Percentiles rank a stretch among this genome's conserved stretches.
These are phyloP conservation scores for Sarcoramphus papa DNA, from an alignment of 2,797 vertebrate genomes.

Conservation along the genomic window DNA sequence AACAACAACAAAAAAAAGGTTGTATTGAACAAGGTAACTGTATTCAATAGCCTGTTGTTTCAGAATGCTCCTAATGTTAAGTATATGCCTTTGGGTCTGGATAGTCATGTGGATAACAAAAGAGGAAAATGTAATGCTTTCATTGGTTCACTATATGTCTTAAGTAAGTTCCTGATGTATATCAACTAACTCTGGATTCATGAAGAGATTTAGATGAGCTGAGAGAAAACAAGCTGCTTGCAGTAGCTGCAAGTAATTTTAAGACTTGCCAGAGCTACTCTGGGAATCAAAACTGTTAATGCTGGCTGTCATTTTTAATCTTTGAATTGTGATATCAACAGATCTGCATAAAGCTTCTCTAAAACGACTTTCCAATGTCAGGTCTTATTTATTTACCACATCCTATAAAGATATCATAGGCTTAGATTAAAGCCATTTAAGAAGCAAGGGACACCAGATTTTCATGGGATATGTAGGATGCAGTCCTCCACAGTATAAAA, in stretches of 20 bases:
- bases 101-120: background rate
- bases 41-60: background rate
- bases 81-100: background rate
- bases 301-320: background rate
- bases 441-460: background rate
- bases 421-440: background rate
- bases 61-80: background rate
- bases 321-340: background rate
- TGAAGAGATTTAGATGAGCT: background rate
- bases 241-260: background rate
- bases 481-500: background rate
- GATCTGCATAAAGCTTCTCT: background rate
- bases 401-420: background rate
- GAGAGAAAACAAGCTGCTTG: background rate
- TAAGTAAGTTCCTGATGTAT: background rate
- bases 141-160: background rate
- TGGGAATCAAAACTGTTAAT: background rate
- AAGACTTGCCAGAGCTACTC: background rate
- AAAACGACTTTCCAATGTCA: background rate
- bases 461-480: background rate
- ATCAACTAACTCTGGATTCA: background rate
- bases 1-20: background rate
- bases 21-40: background rate
- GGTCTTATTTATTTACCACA: background rate
- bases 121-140: background rate